These are phyloP conservation scores for Caerostris extrusa DNA, from an alignment of 1,140 invertebrate genomes.

Conservation along the genomic window DNA sequence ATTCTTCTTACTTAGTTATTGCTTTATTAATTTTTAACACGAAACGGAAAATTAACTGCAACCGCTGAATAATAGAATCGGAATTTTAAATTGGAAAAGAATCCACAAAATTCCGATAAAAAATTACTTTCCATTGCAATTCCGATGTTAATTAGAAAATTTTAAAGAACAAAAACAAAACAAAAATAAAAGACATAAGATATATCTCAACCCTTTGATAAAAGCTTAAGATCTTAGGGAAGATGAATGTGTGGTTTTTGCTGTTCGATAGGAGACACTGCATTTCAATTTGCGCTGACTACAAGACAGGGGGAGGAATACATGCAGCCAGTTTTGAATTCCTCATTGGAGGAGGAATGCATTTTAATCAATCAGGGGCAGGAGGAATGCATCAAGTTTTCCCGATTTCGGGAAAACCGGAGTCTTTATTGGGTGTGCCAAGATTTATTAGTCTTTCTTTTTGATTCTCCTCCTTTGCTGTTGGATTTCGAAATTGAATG, in stretches of 20 bases:
- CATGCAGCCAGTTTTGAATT: not conserved
- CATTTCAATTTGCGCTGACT: not conserved
- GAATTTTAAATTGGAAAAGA: not conserved
- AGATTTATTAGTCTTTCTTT: constrained; percentile 14
- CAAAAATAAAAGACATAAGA: too few species aligned
- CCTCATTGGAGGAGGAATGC: not conserved
- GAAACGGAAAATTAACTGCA: not conserved
- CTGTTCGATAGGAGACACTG: too few species aligned
- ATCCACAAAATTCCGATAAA: not conserved
- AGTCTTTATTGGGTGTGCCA: not conserved
- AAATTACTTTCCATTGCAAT: not conserved
- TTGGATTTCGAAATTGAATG: constrained; percentile 6
- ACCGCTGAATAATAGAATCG: not conserved
- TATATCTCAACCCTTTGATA: not conserved
- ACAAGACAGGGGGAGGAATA: too few species aligned
- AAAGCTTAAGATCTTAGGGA: too few species aligned
- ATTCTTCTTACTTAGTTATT: not conserved
- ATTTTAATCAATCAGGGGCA: constrained; percentile 15
- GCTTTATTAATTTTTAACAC: not conserved
- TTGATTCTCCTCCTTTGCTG: not conserved
- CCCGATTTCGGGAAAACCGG: constrained; percentile 9
- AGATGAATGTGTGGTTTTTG: too few species aligned
- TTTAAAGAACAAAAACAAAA: not conserved
- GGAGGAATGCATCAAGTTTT: not conserved
- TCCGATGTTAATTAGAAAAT: not conserved